Percentiles rank a stretch among this genome's conserved stretches.
Evolutionary conservation across 2,888 invertebrate genomes (phyloP).

Genomic region (Coleophora flavipennella): DNA sequence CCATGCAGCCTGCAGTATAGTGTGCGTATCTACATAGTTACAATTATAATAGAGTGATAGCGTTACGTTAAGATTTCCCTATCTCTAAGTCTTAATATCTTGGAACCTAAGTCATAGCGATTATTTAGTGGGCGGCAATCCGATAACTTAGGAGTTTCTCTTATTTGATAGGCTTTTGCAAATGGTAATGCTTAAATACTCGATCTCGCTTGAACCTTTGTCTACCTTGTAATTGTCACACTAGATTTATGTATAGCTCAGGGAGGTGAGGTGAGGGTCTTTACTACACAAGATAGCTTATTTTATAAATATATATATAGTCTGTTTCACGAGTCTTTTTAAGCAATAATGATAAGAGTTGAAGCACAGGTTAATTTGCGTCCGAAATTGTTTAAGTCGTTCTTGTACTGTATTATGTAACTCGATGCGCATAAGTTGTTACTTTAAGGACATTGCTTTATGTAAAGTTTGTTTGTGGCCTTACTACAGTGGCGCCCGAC

Average conservation of each 20-base stretch:
- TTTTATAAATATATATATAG: conserved; percentile 11
- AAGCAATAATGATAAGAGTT: not conserved
- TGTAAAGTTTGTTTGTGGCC: conserved; percentile 67
- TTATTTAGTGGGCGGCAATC: conserved; percentile 40
- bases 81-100: conserved; percentile 47
- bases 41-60: conserved; percentile 19
- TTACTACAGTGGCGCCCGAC: conserved; percentile 57
- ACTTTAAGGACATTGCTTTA: conserved; percentile 49
- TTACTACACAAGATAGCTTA: conserved; percentile 6
- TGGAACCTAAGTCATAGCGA: conserved; percentile 63
- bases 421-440: conserved; percentile 44
- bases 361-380: conserved; percentile 45
- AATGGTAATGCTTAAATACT: conserved; percentile 50
- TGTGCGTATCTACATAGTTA: conserved; percentile 32
- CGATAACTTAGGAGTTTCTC: conserved; percentile 37
- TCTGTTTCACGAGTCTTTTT: conserved; percentile 11
- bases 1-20: no score
- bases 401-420: conserved; percentile 22
- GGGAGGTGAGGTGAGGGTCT: conserved; percentile 8
- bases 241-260: conserved; percentile 39
- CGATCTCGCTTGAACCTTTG: conserved; percentile 54
- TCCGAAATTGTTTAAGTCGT: conserved; percentile 41
- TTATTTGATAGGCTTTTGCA: conserved; percentile 40
- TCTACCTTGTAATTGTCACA: conserved; percentile 36
- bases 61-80: conserved; percentile 45